These are phyloP conservation scores for Oceanodroma leucorhoa DNA, from an alignment of 2,797 vertebrate species.

Conservation along the genomic window DNA sequence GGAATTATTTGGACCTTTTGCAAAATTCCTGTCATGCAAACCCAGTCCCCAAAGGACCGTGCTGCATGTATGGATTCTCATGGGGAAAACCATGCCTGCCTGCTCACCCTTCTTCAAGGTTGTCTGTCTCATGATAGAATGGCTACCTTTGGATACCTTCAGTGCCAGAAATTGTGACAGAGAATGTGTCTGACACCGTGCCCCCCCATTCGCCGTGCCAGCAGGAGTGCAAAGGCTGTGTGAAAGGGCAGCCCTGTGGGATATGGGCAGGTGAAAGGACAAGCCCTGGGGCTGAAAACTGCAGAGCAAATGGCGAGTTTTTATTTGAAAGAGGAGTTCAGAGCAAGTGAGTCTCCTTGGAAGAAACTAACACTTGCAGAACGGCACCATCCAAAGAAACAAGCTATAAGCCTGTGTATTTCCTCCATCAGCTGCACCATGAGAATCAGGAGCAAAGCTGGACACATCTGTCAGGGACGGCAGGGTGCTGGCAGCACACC, in stretches of 20 bases:
- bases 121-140: not conserved
- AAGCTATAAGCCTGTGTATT: not conserved
- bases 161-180: not conserved
- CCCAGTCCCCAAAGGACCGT: not conserved
- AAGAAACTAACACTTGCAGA: not conserved
- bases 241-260: not conserved
- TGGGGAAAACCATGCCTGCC: not conserved
- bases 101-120: not conserved
- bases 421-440: not conserved
- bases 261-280: not conserved
- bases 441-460: not conserved
- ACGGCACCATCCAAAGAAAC: not conserved
- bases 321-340: not conserved
- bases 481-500: not conserved
- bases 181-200: not conserved
- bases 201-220: not conserved
- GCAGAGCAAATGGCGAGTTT: not conserved
- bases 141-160: not conserved
- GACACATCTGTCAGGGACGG: not conserved
- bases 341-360: not conserved
- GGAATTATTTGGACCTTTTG: not conserved
- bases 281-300: not conserved
- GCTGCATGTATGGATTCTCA: not conserved
- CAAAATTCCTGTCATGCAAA: not conserved
- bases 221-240: not conserved